Conservation (phyloP, 2,888 invertebrate genomes). For the Polylopha cassiicola region DNA sequence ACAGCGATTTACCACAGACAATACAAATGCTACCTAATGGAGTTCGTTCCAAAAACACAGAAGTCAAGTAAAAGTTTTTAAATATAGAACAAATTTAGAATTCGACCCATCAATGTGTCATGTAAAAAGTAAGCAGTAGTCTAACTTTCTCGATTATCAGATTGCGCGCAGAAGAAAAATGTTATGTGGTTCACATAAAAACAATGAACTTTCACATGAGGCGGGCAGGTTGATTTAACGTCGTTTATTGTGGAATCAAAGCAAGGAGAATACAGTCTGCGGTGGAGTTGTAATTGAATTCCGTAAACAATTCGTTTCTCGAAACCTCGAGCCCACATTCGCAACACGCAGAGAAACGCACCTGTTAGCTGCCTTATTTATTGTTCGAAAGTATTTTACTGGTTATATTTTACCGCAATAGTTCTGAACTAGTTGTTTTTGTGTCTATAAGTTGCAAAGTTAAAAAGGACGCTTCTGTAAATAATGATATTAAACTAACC, state of each 20-base stretch:
- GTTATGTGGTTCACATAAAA: constrained; percentile 42
- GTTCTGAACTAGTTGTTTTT: no score
- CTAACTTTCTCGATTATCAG: constrained; percentile 10
- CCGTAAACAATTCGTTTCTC: constrained; percentile 61
- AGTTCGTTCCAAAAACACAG: no score
- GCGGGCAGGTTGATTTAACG: constrained; percentile 59
- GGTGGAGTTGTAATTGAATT: constrained; percentile 35
- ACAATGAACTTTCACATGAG: constrained; percentile 72
- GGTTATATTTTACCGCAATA: background rate
- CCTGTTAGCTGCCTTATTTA: constrained; percentile 51
- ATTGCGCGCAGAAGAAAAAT: constrained; percentile 33
- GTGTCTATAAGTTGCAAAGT: no score
- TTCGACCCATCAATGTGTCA: no score
- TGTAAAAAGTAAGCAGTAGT: no score
- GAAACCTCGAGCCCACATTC: constrained; percentile 42
- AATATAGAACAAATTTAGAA: no score
- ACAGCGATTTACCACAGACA: no score
- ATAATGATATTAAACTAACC: no score
- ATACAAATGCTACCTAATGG: no score
- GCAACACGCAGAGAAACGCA: constrained; percentile 46
- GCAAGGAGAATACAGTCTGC: constrained; percentile 27
- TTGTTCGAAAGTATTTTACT: constrained; percentile 17
- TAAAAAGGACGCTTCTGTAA: no score
- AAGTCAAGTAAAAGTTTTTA: no score
- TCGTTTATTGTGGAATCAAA: constrained; percentile 63